Evolutionary conservation across 2,113 vertebrate species (phyloP).

Genomic region (Anas platyrhynchos): DNA sequence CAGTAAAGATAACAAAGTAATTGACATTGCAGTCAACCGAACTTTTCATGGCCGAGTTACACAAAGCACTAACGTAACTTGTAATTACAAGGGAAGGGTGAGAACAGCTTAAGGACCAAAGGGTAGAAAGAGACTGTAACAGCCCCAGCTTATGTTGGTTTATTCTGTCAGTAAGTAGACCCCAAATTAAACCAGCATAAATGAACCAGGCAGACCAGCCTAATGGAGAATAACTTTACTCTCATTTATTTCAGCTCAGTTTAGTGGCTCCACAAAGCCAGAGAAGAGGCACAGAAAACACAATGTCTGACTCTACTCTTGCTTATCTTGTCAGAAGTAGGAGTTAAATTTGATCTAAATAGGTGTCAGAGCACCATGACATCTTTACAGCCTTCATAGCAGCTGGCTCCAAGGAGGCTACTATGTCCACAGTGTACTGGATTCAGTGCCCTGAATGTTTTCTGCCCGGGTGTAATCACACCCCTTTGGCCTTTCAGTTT

Average conservation of each 20-base stretch:
- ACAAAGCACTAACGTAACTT: background rate
- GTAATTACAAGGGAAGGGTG: background rate
- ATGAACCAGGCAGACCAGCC: background rate
- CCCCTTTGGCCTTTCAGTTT: background rate
- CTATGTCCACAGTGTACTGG: background rate
- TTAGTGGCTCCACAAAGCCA: background rate
- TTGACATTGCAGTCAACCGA: background rate
- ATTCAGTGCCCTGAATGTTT: conserved; percentile 18
- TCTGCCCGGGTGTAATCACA: conserved; percentile 54
- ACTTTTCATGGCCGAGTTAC: background rate
- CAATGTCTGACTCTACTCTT: background rate
- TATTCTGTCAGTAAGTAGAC: background rate
- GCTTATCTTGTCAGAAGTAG: background rate
- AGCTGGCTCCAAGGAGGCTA: conserved; percentile 58
- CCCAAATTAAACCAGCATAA: background rate
- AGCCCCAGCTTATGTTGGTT: background rate
- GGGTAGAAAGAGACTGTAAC: background rate
- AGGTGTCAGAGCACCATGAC: background rate
- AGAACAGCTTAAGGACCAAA: background rate
- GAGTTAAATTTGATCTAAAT: background rate
- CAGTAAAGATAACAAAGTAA: conserved; percentile 14
- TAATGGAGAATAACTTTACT: background rate
- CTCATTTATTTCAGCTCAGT: background rate
- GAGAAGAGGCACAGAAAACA: background rate
- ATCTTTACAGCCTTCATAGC: background rate